Percentiles rank a stretch among this genome's conserved stretches.
Conservation (phyloP, 2,113 vertebrate species). For the Panurus biarmicus region DNA sequence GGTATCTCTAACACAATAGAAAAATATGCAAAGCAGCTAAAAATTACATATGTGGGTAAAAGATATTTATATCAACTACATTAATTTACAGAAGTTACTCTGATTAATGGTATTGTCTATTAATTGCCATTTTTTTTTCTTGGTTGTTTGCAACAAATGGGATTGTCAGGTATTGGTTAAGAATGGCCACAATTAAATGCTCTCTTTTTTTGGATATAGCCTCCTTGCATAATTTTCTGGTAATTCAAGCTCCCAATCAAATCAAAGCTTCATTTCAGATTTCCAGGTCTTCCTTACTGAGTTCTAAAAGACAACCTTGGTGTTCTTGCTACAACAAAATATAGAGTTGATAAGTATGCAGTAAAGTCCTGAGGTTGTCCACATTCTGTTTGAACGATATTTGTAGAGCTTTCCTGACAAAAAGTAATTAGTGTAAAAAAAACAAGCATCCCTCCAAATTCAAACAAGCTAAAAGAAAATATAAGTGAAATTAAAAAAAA, state of each 20-base stretch:
- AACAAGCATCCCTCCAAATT: background rate
- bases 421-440: background rate
- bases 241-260: background rate
- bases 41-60: background rate
- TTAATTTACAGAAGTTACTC: background rate
- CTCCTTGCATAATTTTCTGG: background rate
- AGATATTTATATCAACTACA: background rate
- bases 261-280: background rate
- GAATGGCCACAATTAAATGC: background rate
- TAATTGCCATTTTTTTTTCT: background rate
- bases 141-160: background rate
- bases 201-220: background rate
- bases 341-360: background rate
- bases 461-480: background rate
- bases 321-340: background rate
- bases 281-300: background rate
- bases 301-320: background rate
- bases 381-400: background rate
- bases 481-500: background rate
- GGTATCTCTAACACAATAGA: background rate
- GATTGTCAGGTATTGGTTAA: background rate
- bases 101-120: background rate
- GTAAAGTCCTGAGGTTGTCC: background rate
- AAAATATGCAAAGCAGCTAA: background rate
- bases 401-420: background rate